phyloP scores from a whole-genome alignment of 2,797 vertebrate species.

The Notoglanidium macrostoma region DNA sequence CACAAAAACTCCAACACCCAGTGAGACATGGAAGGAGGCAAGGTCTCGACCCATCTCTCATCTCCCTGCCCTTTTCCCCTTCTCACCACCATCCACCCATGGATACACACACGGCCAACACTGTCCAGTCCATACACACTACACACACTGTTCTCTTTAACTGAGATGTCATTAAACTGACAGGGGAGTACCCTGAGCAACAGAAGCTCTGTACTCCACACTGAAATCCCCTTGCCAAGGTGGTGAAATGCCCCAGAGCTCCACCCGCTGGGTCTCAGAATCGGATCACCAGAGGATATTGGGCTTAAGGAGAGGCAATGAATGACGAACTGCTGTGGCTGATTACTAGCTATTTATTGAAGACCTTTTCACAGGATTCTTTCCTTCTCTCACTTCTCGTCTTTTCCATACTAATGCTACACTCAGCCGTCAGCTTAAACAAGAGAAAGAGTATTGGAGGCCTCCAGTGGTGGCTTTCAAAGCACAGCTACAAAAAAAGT shows the following conservation, averaged over 20 bases:
- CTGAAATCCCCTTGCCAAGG: constrained; percentile 29
- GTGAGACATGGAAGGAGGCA: constrained; percentile 2
- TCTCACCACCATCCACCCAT: constrained; percentile 30
- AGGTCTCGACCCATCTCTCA: constrained; percentile 28
- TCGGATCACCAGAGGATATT: constrained; percentile 12
- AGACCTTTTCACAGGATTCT: not conserved
- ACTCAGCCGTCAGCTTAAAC: constrained; percentile 55
- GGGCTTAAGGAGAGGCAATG: constrained; percentile 5
- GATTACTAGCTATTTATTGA: not conserved
- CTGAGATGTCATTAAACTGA: constrained; percentile 25
- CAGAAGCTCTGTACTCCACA: constrained; percentile 49
- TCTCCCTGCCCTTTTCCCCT: constrained; percentile 11
- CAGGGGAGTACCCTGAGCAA: constrained; percentile 40
- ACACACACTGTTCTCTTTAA: constrained; percentile 51
- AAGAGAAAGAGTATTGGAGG: constrained; percentile 58
- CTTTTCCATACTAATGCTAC: constrained; percentile 54
- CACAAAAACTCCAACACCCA: constrained; percentile 10
- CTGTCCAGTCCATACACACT: constrained; percentile 45
- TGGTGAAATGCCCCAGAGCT: constrained; percentile 40
- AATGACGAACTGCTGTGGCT: constrained; percentile 13
- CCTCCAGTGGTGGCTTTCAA: constrained; percentile 55
- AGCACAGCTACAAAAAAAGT: not conserved
- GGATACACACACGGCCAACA: constrained; percentile 34
- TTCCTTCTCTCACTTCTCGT: constrained; percentile 19
- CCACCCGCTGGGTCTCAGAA: constrained; percentile 26